Percentiles rank a stretch among this genome's conserved stretches.
phyloP scores from a whole-genome alignment of 2,113 vertebrate genomes.

The Oplegnathus fasciatus region DNA sequence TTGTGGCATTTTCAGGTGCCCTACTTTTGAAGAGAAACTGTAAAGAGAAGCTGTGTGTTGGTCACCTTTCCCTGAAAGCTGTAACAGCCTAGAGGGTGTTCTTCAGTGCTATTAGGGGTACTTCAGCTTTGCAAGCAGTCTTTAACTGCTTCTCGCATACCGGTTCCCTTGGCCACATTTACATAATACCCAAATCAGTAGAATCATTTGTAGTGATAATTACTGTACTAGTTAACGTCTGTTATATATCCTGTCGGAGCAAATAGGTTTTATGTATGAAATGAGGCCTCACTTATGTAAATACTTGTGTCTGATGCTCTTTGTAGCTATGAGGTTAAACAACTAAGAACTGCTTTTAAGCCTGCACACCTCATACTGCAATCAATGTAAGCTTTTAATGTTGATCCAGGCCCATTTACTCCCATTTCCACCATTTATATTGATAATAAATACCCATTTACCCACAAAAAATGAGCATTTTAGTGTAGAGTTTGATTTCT shows the following conservation, averaged over 20 bases:
- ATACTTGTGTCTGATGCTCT: not conserved
- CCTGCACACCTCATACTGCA: not conserved
- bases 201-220: constrained; percentile 7
- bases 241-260: not conserved
- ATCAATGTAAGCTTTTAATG: not conserved
- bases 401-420: not conserved
- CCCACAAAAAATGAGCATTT: not conserved
- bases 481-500: not conserved
- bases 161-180: not conserved
- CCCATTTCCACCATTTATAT: not conserved
- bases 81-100: constrained; percentile 23
- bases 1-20: constrained; percentile 48
- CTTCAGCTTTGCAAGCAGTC: constrained; percentile 19
- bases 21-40: constrained; percentile 39
- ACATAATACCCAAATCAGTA: not conserved
- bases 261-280: constrained; percentile 2
- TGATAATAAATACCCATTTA: not conserved
- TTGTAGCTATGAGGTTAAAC: not conserved
- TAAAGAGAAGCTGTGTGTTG: constrained; percentile 29
- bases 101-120: not conserved
- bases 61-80: constrained; percentile 58
- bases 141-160: constrained; percentile 23
- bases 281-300: not conserved
- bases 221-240: not conserved
- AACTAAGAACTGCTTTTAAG: not conserved